Percentiles rank a stretch among this genome's conserved stretches.
Conservation (phyloP, 2,888 invertebrate species). For the Brassicogethes aeneus region DNA sequence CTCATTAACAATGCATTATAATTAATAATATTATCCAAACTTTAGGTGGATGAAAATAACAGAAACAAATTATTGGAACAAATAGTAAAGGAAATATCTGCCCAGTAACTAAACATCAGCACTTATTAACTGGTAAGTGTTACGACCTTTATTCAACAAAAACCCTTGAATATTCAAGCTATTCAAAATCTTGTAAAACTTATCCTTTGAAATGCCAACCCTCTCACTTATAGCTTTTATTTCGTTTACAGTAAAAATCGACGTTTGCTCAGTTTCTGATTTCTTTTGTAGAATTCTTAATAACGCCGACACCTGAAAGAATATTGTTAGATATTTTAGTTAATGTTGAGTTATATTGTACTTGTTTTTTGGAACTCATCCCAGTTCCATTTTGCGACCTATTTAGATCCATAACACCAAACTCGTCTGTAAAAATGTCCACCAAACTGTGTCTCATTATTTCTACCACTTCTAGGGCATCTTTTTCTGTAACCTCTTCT, state of each 20-base stretch:
- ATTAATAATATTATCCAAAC: constrained; percentile 6
- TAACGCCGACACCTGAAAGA: constrained; percentile 60
- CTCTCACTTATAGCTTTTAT: constrained; percentile 62
- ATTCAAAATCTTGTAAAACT: constrained; percentile 62
- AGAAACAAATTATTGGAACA: constrained; percentile 19
- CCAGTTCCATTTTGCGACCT: constrained; percentile 65
- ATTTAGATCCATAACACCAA: constrained; percentile 54
- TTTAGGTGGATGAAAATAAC: constrained; percentile 23
- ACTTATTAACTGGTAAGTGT: constrained; percentile 31
- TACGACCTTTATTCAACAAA: constrained; percentile 65
- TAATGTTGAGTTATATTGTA: constrained; percentile 26
- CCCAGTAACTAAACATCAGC: constrained; percentile 14
- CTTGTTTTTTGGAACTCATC: constrained; percentile 59
- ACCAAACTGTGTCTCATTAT: constrained; percentile 72
- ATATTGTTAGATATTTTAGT: constrained; percentile 10
- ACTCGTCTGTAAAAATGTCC: constrained; percentile 67
- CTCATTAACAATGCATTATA: not conserved
- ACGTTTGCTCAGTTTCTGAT: constrained; percentile 57
- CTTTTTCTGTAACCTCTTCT: constrained; percentile 66
- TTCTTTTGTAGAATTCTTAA: constrained; percentile 57
- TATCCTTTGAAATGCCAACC: constrained; percentile 53
- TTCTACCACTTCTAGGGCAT: constrained; percentile 80
- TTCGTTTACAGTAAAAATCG: constrained; percentile 67
- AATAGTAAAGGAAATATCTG: constrained; percentile 8
- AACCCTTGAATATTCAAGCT: constrained; percentile 79